Evolutionary conservation across 2,888 invertebrate species (phyloP).

Genomic region (Amorpha juglandis): DNA sequence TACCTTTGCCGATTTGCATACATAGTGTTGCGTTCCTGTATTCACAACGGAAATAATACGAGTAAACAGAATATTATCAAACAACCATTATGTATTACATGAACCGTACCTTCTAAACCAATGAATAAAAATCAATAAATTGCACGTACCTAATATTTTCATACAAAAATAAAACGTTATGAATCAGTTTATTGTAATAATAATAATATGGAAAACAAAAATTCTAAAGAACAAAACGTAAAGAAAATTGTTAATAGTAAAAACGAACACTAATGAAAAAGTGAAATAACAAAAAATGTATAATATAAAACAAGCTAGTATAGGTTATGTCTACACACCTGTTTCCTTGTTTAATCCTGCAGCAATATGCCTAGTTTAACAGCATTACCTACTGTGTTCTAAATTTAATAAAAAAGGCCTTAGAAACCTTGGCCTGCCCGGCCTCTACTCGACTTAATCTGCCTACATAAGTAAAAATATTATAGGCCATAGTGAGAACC

Average conservation of each 20-base stretch:
- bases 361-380: not conserved
- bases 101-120: too few species aligned
- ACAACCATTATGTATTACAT: constrained; percentile 1
- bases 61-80: constrained; percentile 1
- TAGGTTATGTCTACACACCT: not conserved
- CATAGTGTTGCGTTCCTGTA: constrained; percentile 7
- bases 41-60: not conserved
- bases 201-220: not conserved
- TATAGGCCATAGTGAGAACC: constrained; percentile 26
- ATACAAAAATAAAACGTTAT: not conserved
- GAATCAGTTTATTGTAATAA: not conserved
- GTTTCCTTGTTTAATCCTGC: not conserved
- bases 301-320: not conserved
- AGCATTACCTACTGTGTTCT: not conserved
- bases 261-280: too few species aligned
- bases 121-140: not conserved
- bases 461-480: constrained; percentile 21
- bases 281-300: not conserved
- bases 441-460: constrained; percentile 20
- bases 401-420: constrained; percentile 5
- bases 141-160: not conserved
- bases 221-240: too few species aligned
- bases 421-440: not conserved
- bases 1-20: constrained; percentile 12
- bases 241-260: too few species aligned